Base-by-base conservation (phyloP, 2,797 vertebrate species). In the Spinus pinus region DNA sequence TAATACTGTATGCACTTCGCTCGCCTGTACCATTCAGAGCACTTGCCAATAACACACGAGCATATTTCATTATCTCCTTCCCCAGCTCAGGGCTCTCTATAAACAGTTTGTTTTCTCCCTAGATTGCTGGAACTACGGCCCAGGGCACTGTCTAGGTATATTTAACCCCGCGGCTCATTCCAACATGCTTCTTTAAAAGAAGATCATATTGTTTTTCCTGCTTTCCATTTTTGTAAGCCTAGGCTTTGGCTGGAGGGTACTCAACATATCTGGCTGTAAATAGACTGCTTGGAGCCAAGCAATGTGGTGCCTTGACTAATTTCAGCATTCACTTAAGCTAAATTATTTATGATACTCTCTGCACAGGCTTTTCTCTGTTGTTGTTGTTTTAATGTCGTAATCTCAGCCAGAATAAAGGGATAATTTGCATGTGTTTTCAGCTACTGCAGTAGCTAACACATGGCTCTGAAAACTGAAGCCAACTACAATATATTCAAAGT, bases 281-380 rank as follows among this genome's bases (percentile, higher is more conserved):
- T 90, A 97, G 96, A 94, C 77, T 71, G 82, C 87, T 83, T 86
- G 90, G 97, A 98, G 97, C 97, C 98, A 98, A 98, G 97, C 97
- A 97, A 96, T 94, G 96, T 2, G 60, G 97, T 97, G 97, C 97
- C 97, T 97, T 95, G 96, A 97, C 97, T 98, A 97, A 98, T 98
- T 98, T 98, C 98, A 98, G 96, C 97, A 94, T 98, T 98, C 97
- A 98, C 94, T 97, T 97, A 97, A 96, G 97, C 95, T 93, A 97
- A 98, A 98, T 98, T 98, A 98, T 98, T 98, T 98, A 98, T 97
- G 97, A 97, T 96, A 93, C 91, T 94, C 95, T 85, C 80, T 44
- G 23, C 92, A 82, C 64, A 85, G 70, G 42, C 93, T 82, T 90
- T 91, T 86, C 72, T 71, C 61, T 87, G 79, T 92, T 93, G 89